Evolutionary conservation across 2,888 invertebrate species (phyloP), one percentile per base, ranked within the genome.

Genomic region (Allolobophora icterica): DNA sequence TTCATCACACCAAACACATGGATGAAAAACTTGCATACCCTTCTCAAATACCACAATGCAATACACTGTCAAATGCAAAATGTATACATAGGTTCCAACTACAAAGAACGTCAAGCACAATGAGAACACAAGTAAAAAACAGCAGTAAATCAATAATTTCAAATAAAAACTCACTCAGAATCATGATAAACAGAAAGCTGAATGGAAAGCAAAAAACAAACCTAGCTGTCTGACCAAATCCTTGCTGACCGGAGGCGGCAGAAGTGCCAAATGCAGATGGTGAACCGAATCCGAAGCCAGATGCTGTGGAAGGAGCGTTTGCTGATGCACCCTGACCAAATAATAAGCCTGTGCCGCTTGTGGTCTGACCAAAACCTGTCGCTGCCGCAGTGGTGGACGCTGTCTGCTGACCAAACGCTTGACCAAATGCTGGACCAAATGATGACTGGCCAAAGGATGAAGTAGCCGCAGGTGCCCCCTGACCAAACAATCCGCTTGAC

Each of bases 211-310:
- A 52, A 52, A 30, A 3, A 71, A 71, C 71, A 30, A 71, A 71
- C 71, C 71, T 71, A n/a, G 71, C 13, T 3, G 71, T 17, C 71
- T 71, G 71, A 71, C 71, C 71, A 71, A 71, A 71, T 71, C 71
- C 71, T 71, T 71, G 71, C 13, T 71, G 71, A 11, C 71, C 71
- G 17, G 71, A 30, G 30, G 71, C 17, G 71, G 71, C n/a, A 71
- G 71, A 71, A 71, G 30, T 89, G 45, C 34, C 58, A 84, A 87
- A 40, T 84, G 89, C 89, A 45, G 90, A 33, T 71, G 91, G n/a
- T 30, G 52, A 30, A 35, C 71, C 91, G 58, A 91, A 91, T 0
- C 42, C 34, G 15, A 87, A 87, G 30, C 42, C 89, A 33, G 89
- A n/a, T 34, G 91, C 40, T 58, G 89, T 84, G 38, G 83, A 35